Evolutionary conservation across 2,888 invertebrate species (phyloP), one percentile per base, ranked within the genome.

Genomic region (Epistrophe eligans): DNA sequence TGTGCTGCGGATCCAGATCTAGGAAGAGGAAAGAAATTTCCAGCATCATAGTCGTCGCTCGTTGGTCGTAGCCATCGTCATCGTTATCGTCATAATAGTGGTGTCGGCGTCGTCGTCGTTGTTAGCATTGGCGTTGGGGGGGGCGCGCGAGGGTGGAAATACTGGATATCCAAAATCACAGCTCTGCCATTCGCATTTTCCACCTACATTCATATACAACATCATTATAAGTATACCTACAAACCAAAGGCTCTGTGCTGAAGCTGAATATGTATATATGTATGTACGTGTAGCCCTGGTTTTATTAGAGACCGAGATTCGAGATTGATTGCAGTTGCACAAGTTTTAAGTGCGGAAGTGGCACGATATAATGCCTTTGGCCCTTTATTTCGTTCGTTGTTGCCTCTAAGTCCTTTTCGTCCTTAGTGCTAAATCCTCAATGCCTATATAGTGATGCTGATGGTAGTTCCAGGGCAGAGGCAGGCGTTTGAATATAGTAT

Each of bases 341-440:
- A 79, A 67, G 73, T 83, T 83, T 83, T 73, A 83, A 83, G 83
- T 79, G 83, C 79, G 83, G 83, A 83, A 83, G 79, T 83, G 79
- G 83, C 83, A 73, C 83, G 79, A 83, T 83, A 83, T 79, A 83
- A 79, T 79, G 83, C 79, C 73, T 73, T 73, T 72, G 73, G 83
- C 67, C 72, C 66, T 77, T 79, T 79, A 83, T 83, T 77, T 67
- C 38, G 35, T 79, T 79, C 73, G 40, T 62, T 83, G 66, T 40
- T 60, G 52, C 60, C 71, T 62, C 19, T 11, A 50, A 67, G 70
- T 70, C 70, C 55, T 70, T 55, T 50, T 67, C 10, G 35, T 19
- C 38, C 19, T 40, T 55, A 55, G 55, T 55, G 28, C 55, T 55
- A 55, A 55, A 55, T 55, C 28, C 55, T 55, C 55, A 32, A 8